These are phyloP conservation scores for Lasiurus borealis DNA, from an alignment of 2,113 vertebrate genomes.

Conservation along the genomic window DNA sequence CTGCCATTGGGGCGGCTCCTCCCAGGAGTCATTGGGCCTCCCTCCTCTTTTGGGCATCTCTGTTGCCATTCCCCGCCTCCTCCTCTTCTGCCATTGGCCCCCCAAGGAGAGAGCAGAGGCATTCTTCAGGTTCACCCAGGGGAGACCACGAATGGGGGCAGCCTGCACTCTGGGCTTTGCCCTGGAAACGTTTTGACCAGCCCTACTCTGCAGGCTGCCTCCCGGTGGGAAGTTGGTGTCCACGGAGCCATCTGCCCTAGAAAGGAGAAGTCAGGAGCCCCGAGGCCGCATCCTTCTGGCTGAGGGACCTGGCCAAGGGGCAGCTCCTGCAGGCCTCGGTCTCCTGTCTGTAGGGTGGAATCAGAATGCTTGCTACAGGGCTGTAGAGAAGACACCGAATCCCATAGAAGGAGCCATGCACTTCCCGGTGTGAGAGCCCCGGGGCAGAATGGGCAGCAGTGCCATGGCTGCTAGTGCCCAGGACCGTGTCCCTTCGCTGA, in stretches of 20 bases:
- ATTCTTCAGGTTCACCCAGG: not conserved
- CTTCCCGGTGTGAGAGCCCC: no score
- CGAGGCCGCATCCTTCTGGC: not conserved
- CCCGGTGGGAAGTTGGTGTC: no score
- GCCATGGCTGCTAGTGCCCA: not conserved
- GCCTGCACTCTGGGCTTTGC: no score
- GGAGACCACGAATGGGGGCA: not conserved
- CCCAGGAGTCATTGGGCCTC: not conserved
- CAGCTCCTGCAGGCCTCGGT: not conserved
- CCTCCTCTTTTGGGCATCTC: not conserved
- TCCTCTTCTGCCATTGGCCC: not conserved
- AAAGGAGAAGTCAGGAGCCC: not conserved
- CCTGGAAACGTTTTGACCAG: not conserved
- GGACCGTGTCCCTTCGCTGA: not conserved
- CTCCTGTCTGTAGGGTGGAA: no score
- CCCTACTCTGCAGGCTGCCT: not conserved
- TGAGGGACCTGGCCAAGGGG: no score
- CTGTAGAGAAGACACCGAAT: no score
- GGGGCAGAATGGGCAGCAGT: rapidly evolving
- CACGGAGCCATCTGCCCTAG: not conserved
- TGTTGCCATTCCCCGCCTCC: not conserved
- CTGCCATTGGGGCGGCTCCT: not conserved
- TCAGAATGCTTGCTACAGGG: not conserved
- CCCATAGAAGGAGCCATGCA: rapidly evolving
- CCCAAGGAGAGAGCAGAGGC: no score